Evolutionary conservation across 2,888 invertebrate species (phyloP), one percentile per base, ranked within the genome.

Genomic region (Ormyrus pomaceus): DNA sequence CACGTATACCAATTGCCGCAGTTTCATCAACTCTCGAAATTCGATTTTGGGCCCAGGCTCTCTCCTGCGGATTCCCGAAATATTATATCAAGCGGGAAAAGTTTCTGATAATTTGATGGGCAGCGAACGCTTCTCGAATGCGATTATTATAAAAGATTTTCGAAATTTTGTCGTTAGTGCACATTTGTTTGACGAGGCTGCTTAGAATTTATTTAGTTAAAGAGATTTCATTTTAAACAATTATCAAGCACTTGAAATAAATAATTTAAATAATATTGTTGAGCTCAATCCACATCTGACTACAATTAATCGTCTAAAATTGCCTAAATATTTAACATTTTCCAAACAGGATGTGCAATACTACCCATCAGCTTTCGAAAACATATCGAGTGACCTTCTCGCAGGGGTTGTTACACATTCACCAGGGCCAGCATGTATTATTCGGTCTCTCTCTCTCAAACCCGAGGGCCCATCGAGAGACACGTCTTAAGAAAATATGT

Each of bases 401-500:
- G 34, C 34, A 34, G 34, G 34, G 34, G 34, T 34, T 34, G 34
- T 34, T 34, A 34, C 34, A 34, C 50, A 65, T 19, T 66, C 69
- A 51, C 48, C 9, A 34, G 66, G 56, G 45, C 56, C 56, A 11
- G 48, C 51, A 79, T 82, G 74, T 34, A 79, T 79, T 77, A 82
- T 82, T 76, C 64, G 10, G 7, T n/a, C n/a, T n/a, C n/a, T 10
- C 53, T 8, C 58, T 51, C 48, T 46, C 34, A 34, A 34, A 34
- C 34, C 34, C 45, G 19, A 51, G 58, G 34, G 34, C 34, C 2
- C 34, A 34, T 34, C n/a, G 6, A 58, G 69, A 74, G 59, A 61
- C 81, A 77, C 80, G 82, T 75, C 46, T 66, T 34, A 5, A 77
- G 64, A 58, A 82, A 58, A 77, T 72, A 81, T 79, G 82, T 83